A percentile compares a stretch with the other conserved stretches of the same genome.
Evolutionary conservation across 2,888 invertebrate genomes (phyloP).

Genomic region (Leucophora obtusa): DNA sequence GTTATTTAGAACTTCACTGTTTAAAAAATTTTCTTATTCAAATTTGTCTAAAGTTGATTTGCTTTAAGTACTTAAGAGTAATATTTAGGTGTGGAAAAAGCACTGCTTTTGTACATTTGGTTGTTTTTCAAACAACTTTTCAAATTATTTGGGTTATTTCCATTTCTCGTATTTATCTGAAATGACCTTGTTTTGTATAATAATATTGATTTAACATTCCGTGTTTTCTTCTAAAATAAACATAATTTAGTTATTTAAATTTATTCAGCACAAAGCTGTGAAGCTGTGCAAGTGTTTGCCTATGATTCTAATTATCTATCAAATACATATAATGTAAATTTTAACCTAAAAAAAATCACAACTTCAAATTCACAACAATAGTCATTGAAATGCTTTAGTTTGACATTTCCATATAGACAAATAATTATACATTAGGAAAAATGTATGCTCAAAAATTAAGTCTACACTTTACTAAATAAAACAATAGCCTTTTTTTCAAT

Average conservation of each 20-base stretch:
- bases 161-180: background rate
- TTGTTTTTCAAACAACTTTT: too few relatives aligned
- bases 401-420: background rate
- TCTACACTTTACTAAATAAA: too few relatives aligned
- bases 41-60: too few relatives aligned
- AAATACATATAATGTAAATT: background rate
- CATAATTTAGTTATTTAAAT: background rate
- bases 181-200: background rate
- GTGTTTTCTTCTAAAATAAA: background rate
- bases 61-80: too few relatives aligned
- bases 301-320: background rate
- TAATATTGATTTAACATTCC: background rate
- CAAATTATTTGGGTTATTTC: background rate
- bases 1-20: too few relatives aligned
- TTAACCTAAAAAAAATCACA: background rate
- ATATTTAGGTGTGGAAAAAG: too few relatives aligned
- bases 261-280: background rate
- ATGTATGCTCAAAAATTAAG: too few relatives aligned
- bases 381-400: slow-evolving; percentile 12
- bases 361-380: background rate
- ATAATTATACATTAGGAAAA: too few relatives aligned
- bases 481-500: too few relatives aligned
- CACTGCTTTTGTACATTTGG: too few relatives aligned
- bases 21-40: too few relatives aligned
- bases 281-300: background rate